Base-by-base conservation (phyloP, 2,888 invertebrate species). In the Eilema sororculum region DNA sequence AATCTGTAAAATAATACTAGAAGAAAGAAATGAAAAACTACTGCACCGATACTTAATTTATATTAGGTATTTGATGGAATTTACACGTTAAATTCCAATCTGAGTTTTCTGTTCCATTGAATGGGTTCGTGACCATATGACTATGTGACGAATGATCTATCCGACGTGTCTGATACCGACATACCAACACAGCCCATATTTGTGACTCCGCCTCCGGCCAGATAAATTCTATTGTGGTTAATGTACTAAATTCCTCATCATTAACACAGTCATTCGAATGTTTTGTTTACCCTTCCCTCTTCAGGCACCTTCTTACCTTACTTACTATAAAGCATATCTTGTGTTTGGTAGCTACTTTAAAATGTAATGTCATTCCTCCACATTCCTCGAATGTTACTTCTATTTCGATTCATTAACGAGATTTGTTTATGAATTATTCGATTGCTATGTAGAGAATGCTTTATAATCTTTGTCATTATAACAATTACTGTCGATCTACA, bases 171-270 rank as follows among this genome's bases (percentile, higher is more conserved):
- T 65, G 52, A 65, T 83, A 84, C 87, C 87, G 86, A 87, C 91
- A 90, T 90, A 89, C 90, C 90, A 84, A 81, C 80, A 83, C 82
- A 80, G 82, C 75, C 83, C 82, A 82, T 83, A 86, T 86, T 89
- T 89, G 90, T 90, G 90, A 89, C 90, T 90, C 86, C 88, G 91
- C 90, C 93, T 91, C 89, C 89, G 89, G 90, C 85, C 87, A 92
- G 91, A 94, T 93, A 93, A 92, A 93, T 92, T 93, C 92, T 94
- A 93, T 93, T 92, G 94, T 94, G 92, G 91, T 91, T 93, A 91
- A 91, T 91, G 92, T 93, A 93, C 94, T 91, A 90, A 93, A 95
- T 94, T 93, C 93, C 90, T 90, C 90, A 90, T 92, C 91, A 91
- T 92, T 92, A 92, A 90, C 89, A 86, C 87, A 86, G 87, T 86